phyloP scores from a whole-genome alignment of 2,113 vertebrate species.

The Pelecanus crispus region DNA sequence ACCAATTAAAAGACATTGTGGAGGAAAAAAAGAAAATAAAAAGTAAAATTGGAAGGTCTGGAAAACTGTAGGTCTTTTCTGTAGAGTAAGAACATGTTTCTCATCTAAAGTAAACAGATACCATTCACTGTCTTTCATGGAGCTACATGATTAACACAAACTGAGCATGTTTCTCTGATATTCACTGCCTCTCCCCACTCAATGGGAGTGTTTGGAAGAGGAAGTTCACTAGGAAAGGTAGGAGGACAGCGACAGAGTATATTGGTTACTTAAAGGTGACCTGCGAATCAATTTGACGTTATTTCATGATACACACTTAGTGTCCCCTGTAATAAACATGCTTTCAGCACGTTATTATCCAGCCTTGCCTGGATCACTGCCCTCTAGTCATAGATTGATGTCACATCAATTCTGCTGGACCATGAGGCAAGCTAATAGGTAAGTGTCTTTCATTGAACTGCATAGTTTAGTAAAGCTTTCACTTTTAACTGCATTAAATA shows the following conservation, averaged over 20 bases:
- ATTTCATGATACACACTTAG: background rate
- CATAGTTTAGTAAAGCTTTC: background rate
- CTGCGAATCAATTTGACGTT: background rate
- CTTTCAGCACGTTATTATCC: background rate
- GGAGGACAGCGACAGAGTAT: background rate
- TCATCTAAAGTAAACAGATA: background rate
- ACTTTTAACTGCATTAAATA: background rate
- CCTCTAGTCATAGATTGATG: background rate
- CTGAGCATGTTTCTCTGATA: background rate
- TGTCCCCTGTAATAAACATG: background rate
- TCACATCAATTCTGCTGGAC: background rate
- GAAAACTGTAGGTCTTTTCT: background rate
- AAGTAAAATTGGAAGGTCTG: background rate
- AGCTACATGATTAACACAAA: rapidly evolving
- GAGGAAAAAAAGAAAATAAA: rapidly evolving
- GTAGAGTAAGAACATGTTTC: background rate
- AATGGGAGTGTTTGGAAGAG: background rate
- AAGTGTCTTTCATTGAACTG: background rate
- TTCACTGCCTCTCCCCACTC: background rate
- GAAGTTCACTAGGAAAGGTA: background rate
- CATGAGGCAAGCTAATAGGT: background rate
- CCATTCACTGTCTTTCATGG: background rate
- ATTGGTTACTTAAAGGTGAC: background rate
- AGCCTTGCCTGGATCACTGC: background rate
- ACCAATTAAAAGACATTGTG: background rate